Base-by-base conservation (phyloP, 1,140 invertebrate genomes). In the Hestina assimilis region DNA sequence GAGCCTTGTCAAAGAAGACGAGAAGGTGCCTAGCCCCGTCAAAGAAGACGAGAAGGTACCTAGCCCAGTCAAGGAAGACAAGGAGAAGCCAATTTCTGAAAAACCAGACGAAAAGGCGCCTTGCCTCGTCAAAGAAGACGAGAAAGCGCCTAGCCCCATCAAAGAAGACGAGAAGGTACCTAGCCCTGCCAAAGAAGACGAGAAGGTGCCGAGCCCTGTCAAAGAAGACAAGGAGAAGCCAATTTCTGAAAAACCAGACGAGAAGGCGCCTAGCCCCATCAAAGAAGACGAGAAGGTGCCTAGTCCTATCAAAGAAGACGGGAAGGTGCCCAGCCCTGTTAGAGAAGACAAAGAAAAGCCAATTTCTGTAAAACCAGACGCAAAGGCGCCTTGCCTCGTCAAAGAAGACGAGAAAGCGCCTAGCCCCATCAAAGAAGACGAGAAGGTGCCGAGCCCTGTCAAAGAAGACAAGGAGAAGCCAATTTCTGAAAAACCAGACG, bases 251-350 rank as follows among this genome's bases (percentile, higher is more conserved):
- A n/a, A n/a, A n/a, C n/a, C n/a, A n/a, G n/a, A n/a, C n/a, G 43
- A 40, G 14, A 55, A 55, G 9, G 14, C 42, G 11, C 17, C 45
- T 4, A 47, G 26, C 11, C 12, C 41, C 24, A 23, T 21, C 3
- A 46, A 46, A 46, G 47, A 46, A 15, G 31, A 33, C 4, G 15
- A 14, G 9, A 7, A 33, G 6, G 1, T 5, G 15, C 31, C 26
- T 3, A n/a, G 2, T 28, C 3, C n/a, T 14, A 48, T 26, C 0
- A 33, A 52, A 42, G 7, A 21, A 31, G 33, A 33, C 0, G 40
- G 38, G 0, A 61, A 63, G 14, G 53, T 47, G 9, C 17, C 46
- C 7, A 64, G 60, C 33, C 57, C 58, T n/a, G 42, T 46, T 1
- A 29, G 29, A 8, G 26, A 46, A 8, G 26, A 15, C 4, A 15